Conservation (phyloP, 1,140 invertebrate genomes). For the Pentalonia nigronervosa region DNA sequence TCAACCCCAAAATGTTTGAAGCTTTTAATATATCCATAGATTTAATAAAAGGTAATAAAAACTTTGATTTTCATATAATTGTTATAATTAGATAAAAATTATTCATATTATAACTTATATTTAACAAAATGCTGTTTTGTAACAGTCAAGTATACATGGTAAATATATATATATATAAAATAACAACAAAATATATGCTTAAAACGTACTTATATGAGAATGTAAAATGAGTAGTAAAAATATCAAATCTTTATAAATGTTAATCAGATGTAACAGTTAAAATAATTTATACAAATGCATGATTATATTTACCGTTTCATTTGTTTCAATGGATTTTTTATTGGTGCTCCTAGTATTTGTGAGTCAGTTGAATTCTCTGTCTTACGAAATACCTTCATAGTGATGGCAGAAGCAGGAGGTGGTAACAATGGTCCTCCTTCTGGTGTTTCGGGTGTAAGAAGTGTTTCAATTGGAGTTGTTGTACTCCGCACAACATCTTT, state of each 20-base stretch:
- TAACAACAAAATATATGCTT: neutral
- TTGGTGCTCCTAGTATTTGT: slow-evolving; percentile 40
- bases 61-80: neutral
- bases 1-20: neutral
- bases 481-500: slow-evolving; percentile 30
- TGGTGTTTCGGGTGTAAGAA: slow-evolving; percentile 27
- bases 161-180: neutral
- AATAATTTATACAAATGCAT: neutral
- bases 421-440: slow-evolving; percentile 29
- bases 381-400: slow-evolving; percentile 52
- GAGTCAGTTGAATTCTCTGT: slow-evolving; percentile 27
- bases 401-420: slow-evolving; percentile 49
- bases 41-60: neutral
- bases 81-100: neutral
- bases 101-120: neutral
- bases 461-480: neutral
- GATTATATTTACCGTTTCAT: slow-evolving; percentile 47
- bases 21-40: neutral
- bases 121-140: neutral
- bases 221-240: neutral
- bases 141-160: neutral
- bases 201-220: neutral
- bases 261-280: neutral
- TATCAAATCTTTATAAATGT: neutral
- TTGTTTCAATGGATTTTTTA: slow-evolving; percentile 48